Conservation (phyloP, 2,888 invertebrate genomes). For the Aradus depressus region DNA sequence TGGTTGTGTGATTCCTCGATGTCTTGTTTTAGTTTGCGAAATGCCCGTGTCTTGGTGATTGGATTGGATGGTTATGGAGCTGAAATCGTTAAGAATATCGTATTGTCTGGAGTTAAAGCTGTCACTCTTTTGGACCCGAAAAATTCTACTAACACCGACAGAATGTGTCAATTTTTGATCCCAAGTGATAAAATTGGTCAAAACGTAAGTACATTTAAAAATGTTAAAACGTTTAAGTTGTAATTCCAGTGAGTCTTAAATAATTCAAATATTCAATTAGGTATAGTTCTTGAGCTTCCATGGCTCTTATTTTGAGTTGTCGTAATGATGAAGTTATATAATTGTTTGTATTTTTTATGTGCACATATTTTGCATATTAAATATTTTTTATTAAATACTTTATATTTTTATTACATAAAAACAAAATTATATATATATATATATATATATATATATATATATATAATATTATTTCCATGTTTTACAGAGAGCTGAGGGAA, state of each 20-base stretch:
- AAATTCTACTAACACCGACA: conserved; percentile 56
- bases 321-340: background rate
- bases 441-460: too few relatives aligned
- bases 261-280: background rate
- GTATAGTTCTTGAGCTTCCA: background rate
- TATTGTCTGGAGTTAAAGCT: conserved; percentile 83
- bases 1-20: background rate
- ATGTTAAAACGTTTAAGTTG: too few relatives aligned
- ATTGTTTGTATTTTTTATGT: background rate
- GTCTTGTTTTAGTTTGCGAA: conserved; percentile 53
- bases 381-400: background rate
- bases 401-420: background rate
- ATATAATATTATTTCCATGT: background rate
- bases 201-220: conserved; percentile 47
- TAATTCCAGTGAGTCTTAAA: too few relatives aligned
- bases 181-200: conserved; percentile 58
- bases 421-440: too few relatives aligned
- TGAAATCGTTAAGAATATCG: conserved; percentile 91
- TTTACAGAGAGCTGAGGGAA: conserved; percentile 67
- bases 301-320: background rate
- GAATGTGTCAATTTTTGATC: conserved; percentile 73
- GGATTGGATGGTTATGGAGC: conserved; percentile 85
- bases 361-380: background rate
- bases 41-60: conserved; percentile 74
- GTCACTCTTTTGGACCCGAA: conserved; percentile 74